Evolutionary conservation across 2,797 vertebrate species (phyloP).

Genomic region (Cercopithecus petaurista): DNA sequence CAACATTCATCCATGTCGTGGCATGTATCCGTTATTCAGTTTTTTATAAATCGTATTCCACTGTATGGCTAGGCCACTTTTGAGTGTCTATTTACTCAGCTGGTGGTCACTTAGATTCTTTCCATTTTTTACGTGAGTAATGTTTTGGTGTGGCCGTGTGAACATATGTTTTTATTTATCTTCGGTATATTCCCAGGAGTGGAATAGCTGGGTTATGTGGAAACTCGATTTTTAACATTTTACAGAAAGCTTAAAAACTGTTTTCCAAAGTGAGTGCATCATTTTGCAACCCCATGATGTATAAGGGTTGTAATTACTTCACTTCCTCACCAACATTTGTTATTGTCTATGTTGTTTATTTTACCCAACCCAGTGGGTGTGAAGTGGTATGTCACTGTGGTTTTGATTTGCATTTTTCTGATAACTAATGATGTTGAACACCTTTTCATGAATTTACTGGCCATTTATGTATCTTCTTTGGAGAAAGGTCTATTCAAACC

Average conservation of each 20-base stretch:
- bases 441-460: neutral
- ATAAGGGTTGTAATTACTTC: accelerated
- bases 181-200: no score
- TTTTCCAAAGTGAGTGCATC: neutral
- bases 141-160: no score
- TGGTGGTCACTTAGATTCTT: neutral
- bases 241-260: no score
- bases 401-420: neutral
- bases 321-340: neutral
- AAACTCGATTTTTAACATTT: no score
- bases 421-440: neutral
- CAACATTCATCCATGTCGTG: accelerated
- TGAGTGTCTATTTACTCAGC: neutral
- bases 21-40: no score
- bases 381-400: accelerated
- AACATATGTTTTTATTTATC: neutral
- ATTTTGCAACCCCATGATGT: neutral
- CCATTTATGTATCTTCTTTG: neutral
- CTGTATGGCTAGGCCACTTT: accelerated
- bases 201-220: neutral
- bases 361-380: no score
- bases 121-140: neutral
- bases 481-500: neutral
- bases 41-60: no score
- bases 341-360: neutral